phyloP scores from a whole-genome alignment of 2,113 vertebrate genomes.

The Coptodon bakossiorum region DNA sequence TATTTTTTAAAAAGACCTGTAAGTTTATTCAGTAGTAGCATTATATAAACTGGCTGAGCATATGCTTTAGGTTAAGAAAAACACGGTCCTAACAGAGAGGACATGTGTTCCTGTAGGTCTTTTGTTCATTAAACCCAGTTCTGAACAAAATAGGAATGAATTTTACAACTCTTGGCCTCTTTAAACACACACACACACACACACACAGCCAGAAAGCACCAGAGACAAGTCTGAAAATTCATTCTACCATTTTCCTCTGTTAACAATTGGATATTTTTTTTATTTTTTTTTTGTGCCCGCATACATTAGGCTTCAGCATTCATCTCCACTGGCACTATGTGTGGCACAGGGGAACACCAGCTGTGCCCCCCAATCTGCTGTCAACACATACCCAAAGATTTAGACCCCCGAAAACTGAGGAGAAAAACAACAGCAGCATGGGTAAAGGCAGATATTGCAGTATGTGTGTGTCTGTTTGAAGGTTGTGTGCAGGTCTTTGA shows the following conservation, averaged over 20 bases:
- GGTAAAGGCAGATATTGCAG: conserved; percentile 15
- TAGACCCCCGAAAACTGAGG: not conserved
- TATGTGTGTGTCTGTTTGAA: conserved; percentile 8
- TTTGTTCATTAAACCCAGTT: not conserved
- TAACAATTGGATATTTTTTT: not conserved
- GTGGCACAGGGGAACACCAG: conserved; percentile 54
- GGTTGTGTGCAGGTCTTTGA: conserved; percentile 24
- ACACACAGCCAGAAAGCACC: not conserved
- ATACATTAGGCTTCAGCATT: conserved; percentile 56
- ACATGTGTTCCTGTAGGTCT: not conserved
- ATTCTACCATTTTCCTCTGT: not conserved
- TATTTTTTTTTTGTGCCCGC: not conserved
- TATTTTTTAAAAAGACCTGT: not conserved
- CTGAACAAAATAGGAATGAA: not conserved
- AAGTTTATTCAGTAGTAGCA: not conserved
- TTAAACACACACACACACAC: not conserved
- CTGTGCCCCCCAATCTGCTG: conserved; percentile 63
- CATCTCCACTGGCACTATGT: conserved; percentile 40
- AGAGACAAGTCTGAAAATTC: not conserved
- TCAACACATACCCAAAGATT: conserved; percentile 3
- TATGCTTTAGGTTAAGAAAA: not conserved
- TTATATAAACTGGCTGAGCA: not conserved
- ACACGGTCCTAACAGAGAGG: not conserved
- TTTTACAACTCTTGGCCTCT: not conserved
- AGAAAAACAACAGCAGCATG: conserved; percentile 11